Conservation (phyloP, 2,888 invertebrate genomes). For the Stenodera caucasica region DNA sequence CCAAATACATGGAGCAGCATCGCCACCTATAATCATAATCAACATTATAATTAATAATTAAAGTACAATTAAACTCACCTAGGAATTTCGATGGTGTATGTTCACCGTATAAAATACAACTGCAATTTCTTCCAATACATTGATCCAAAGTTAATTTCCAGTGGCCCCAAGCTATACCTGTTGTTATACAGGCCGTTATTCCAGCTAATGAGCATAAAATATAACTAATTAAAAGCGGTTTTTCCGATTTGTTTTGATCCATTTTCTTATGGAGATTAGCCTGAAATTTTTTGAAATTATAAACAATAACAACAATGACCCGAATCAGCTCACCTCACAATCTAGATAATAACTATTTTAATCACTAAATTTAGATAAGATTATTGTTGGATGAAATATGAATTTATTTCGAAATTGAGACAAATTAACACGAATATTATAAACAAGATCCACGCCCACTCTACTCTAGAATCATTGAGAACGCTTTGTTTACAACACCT, state of each 20-base stretch:
- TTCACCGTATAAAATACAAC: constrained; percentile 68
- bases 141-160: constrained; percentile 70
- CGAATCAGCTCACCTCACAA: too few relatives aligned
- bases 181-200: constrained; percentile 54
- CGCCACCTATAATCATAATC: constrained; percentile 59
- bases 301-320: too few relatives aligned
- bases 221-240: constrained; percentile 46
- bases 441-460: not conserved
- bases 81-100: constrained; percentile 64
- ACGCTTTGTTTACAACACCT: constrained; percentile 1
- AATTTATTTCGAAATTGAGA: too few relatives aligned
- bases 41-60: too few relatives aligned
- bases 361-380: too few relatives aligned
- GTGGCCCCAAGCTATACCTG: constrained; percentile 68
- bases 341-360: too few relatives aligned
- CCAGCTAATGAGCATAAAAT: constrained; percentile 44
- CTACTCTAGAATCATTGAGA: not conserved
- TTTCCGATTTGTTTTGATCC: constrained; percentile 49
- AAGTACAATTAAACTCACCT: too few relatives aligned
- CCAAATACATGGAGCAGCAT: constrained; percentile 67
- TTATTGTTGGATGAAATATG: too few relatives aligned
- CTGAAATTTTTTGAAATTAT: too few relatives aligned
- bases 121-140: constrained; percentile 66
- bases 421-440: too few relatives aligned
- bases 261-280: too few relatives aligned